These are phyloP conservation scores for Mustela nigripes DNA, from an alignment of 2,113 vertebrate genomes.

Conservation along the genomic window DNA sequence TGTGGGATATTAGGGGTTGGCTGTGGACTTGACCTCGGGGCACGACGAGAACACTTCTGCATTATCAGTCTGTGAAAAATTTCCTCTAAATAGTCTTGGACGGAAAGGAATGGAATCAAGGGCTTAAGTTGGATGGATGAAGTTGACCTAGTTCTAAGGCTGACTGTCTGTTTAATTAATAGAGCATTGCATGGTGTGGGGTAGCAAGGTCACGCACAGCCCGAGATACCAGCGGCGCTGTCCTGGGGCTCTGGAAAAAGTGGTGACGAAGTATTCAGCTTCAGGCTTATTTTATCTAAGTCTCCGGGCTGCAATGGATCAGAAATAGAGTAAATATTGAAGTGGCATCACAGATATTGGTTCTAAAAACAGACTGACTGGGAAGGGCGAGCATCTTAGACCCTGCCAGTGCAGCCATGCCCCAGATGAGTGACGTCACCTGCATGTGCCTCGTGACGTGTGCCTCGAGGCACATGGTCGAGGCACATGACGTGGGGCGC, in stretches of 20 bases:
- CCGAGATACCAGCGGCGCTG: not conserved
- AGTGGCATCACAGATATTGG: not conserved
- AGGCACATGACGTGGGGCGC: not conserved
- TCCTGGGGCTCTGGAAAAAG: conserved; percentile 29
- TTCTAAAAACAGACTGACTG: not conserved
- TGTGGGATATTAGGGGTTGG: not conserved
- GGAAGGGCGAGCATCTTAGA: not conserved
- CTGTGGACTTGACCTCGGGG: not conserved
- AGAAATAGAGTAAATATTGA: not conserved
- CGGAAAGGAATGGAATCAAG: not conserved
- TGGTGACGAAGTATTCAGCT: not conserved
- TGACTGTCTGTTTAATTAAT: conserved; percentile 33
- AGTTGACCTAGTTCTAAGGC: conserved; percentile 25
- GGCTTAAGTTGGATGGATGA: not conserved
- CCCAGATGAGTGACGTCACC: not conserved
- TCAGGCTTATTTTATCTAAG: not conserved
- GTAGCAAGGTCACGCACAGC: not conserved
- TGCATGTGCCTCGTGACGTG: fast-evolving
- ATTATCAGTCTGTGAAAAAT: not conserved
- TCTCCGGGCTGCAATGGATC: not conserved
- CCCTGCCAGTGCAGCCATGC: not conserved
- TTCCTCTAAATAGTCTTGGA: not conserved
- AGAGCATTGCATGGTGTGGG: not conserved
- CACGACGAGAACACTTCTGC: not conserved
- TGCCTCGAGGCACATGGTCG: not conserved